Percentiles rank a stretch among this genome's conserved stretches.
phyloP scores from a whole-genome alignment of 2,888 invertebrate genomes.

The Drosophila cognata region DNA sequence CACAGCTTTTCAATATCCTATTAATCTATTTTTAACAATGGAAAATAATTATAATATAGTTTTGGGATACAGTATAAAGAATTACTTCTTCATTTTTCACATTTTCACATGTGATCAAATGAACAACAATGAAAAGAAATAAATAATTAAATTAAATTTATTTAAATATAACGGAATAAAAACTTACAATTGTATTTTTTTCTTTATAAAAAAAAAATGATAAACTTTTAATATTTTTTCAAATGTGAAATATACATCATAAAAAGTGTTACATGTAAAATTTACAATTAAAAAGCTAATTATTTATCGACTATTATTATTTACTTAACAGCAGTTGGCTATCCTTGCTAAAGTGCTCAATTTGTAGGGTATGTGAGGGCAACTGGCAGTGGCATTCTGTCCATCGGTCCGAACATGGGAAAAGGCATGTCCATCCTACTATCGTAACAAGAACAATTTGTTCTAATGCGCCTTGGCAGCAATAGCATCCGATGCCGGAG shows the following conservation, averaged over 20 bases:
- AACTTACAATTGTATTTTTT: neutral
- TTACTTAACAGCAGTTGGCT: neutral
- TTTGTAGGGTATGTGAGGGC: slow-evolving; percentile 35
- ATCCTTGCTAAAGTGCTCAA: neutral
- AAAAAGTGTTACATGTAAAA: neutral
- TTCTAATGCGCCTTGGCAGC: slow-evolving; percentile 77
- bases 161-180: neutral
- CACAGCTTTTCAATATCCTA: slow-evolving; percentile 34
- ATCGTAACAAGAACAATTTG: slow-evolving; percentile 81
- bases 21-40: neutral
- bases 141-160: rapidly evolving
- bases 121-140: neutral
- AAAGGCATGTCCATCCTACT: slow-evolving; percentile 78
- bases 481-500: slow-evolving; percentile 32
- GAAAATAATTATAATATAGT: neutral
- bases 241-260: no score
- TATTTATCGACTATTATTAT: neutral
- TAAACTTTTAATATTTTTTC: no score
- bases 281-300: neutral
- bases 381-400: slow-evolving; percentile 68
- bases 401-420: slow-evolving; percentile 78
- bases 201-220: no score
- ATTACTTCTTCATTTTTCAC: neutral
- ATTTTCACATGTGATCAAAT: neutral
- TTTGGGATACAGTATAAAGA: neutral